Evolutionary conservation across 2,113 vertebrate species (phyloP).

Genomic region (Tonatia bakeri): DNA sequence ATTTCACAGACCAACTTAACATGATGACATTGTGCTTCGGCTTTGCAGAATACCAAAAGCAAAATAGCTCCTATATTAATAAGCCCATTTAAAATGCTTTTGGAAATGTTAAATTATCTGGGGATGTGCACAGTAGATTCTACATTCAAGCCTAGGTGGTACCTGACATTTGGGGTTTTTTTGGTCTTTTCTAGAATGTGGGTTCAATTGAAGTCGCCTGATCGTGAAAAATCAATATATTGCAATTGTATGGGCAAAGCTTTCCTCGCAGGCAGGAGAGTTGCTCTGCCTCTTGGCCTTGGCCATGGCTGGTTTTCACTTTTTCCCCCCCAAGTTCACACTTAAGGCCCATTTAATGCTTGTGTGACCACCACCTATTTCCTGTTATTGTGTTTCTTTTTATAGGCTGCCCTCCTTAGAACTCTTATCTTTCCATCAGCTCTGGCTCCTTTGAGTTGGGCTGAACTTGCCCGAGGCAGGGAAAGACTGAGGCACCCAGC

Average conservation of each 20-base stretch:
- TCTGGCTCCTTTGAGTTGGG: background rate
- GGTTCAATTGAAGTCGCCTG: background rate
- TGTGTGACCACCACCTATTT: conserved; percentile 64
- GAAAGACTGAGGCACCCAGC: conserved; percentile 15
- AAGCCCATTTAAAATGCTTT: background rate
- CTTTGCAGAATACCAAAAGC: background rate
- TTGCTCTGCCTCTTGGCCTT: background rate
- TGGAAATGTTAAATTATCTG: conserved; percentile 2
- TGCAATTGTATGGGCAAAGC: background rate
- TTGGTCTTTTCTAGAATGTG: background rate
- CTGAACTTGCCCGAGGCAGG: conserved; percentile 51
- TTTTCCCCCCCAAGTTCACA: conserved; percentile 29
- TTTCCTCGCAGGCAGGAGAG: background rate
- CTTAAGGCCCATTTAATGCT: conserved; percentile 46
- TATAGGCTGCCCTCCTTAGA: conserved; percentile 38
- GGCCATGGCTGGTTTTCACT: background rate
- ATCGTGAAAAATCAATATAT: background rate
- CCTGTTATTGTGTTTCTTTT: conserved; percentile 65
- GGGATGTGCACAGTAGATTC: background rate
- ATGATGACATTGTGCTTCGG: background rate
- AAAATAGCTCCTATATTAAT: background rate
- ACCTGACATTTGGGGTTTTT: background rate
- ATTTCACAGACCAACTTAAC: background rate
- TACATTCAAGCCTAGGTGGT: background rate
- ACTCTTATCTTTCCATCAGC: conserved; percentile 38